Conservation (phyloP, 2,113 vertebrate genomes). For the Leptocoma aspasia region DNA sequence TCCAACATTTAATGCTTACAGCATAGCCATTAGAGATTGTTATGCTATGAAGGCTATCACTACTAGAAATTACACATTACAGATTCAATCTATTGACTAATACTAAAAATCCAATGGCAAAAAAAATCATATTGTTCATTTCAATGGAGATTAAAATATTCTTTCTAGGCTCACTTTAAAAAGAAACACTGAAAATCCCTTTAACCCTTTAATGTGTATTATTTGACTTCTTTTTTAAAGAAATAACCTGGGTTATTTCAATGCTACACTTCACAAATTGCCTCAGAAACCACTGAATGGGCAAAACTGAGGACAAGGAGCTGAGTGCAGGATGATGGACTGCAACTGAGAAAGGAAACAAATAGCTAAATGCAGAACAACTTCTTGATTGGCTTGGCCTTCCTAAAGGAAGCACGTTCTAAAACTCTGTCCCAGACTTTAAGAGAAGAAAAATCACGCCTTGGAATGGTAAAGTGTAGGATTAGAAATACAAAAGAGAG, state of each 20-base stretch:
- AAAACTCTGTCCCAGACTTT: not conserved
- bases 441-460: not conserved
- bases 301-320: not conserved
- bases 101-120: not conserved
- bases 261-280: not conserved
- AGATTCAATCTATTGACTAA: not conserved
- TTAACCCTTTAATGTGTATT: not conserved
- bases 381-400: not conserved
- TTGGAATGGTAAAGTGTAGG: not conserved
- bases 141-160: not conserved
- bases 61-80: not conserved
- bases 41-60: not conserved
- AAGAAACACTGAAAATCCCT: not conserved
- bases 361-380: not conserved
- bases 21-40: not conserved
- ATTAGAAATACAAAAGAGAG: not conserved
- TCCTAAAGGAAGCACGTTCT: not conserved
- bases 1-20: not conserved
- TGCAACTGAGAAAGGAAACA: not conserved
- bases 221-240: not conserved
- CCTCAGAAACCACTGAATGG: not conserved
- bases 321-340: not conserved
- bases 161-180: not conserved
- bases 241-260: not conserved
- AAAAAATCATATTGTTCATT: not conserved